Base-by-base conservation (phyloP, 2,797 vertebrate genomes). In the Adelosebastes latens region DNA sequence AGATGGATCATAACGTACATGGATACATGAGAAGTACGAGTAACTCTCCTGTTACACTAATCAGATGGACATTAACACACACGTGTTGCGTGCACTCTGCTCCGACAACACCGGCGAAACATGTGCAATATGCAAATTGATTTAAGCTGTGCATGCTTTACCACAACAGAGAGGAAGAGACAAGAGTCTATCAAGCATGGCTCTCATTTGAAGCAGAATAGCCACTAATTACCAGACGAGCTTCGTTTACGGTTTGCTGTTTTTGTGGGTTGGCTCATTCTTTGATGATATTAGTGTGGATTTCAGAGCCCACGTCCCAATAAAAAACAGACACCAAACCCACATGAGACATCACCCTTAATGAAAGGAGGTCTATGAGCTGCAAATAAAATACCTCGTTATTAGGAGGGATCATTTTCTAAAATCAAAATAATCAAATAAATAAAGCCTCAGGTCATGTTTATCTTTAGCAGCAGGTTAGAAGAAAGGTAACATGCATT, bases 311-410 rank as follows among this genome's bases (percentile, higher is more conserved):
- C 63, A 71, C 0, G 1, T 36, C 14, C 32, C 36, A 75, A 79
- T 84, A 72, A 79, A 82, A 84, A 81, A 52, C 81, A 86, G 81
- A 83, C 49, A 32, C 31, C 4, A 10, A 60, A 72, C 22, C 79
- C 29, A 77, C 72, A 65, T 68, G 53, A 81, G 55, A 68, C 46
- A 4, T 16, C 39, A 10, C 31, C 36, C 27, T 4, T 32, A 32
- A 73, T 81, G 75, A 80, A 53, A 72, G 4, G n/a, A 62, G 24
- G 49, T 56, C n/a, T 53, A 39, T 58, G 25, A 62, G 3, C 29
- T 61, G 29, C 11, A 67, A 29, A 73, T 58, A 60, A 68, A 71
- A 27, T 24, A n/a, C 8, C 16, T 29, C 4, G 29, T 81, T 56
- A 27, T 39, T 22, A 22, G 20, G 12, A 70, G 18, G 49, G 56